Conservation (phyloP, 35 echinoderm and acorn worm genomes). For the Apostichopus californicus region DNA sequence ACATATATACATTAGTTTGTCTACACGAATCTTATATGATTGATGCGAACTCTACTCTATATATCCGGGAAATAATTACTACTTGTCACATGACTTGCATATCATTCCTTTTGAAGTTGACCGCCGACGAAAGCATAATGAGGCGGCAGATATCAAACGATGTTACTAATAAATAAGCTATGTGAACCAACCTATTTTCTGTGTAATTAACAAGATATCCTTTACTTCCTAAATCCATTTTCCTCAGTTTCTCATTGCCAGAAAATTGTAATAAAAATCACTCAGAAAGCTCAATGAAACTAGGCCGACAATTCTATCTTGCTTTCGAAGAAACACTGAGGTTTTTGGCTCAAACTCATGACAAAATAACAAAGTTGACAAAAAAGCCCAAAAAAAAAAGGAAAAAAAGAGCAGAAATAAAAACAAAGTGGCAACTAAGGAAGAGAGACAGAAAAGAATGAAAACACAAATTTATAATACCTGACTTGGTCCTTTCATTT, state of each 20-base stretch:
- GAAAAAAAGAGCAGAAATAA: too few species aligned
- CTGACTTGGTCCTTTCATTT: not conserved
- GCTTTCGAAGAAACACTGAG: not conserved
- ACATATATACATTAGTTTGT: too few species aligned
- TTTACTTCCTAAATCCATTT: not conserved
- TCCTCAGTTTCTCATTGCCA: not conserved
- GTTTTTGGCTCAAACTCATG: not conserved
- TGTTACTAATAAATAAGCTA: not conserved
- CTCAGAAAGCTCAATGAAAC: not conserved
- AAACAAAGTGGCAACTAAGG: too few species aligned
- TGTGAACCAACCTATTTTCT: not conserved
- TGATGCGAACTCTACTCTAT: not conserved
- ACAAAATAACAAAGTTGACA: not conserved
- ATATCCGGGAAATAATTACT: not conserved
- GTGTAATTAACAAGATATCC: not conserved
- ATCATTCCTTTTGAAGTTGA: not conserved
- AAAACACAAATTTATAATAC: not conserved
- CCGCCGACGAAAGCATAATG: slow-evolving; percentile 1
- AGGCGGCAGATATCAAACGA: slow-evolving; percentile 1
- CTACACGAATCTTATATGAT: not conserved
- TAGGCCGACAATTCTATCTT: not conserved
- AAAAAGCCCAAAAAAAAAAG: too few species aligned
- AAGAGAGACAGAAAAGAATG: not conserved
- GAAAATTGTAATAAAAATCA: not conserved
- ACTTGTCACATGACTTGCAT: slow-evolving; percentile 5